Percentiles rank a stretch among this genome's conserved stretches.
These are phyloP conservation scores for Labrus mixtus DNA, from an alignment of 2,113 vertebrate species.

Conservation along the genomic window DNA sequence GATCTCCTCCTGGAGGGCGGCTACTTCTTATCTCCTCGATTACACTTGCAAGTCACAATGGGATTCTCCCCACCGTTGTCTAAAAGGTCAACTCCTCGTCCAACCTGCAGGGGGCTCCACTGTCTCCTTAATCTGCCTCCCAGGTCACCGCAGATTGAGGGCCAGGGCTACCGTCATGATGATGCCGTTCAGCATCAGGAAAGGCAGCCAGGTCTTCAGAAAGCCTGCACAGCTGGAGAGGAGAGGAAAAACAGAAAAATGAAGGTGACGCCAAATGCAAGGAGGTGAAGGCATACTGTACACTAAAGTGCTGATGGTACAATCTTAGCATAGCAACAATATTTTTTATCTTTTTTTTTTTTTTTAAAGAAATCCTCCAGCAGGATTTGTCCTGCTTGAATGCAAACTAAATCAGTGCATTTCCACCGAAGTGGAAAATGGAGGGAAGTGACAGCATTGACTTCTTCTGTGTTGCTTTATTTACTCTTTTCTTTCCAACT, in stretches of 20 bases:
- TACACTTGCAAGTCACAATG: background rate
- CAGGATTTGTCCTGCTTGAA: no score
- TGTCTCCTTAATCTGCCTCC: background rate
- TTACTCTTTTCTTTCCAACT: background rate
- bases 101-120: constrained; percentile 35
- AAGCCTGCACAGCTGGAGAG: constrained; percentile 88
- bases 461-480: background rate
- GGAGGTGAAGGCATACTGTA: background rate
- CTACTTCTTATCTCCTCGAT: constrained; percentile 20
- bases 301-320: no score
- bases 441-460: background rate
- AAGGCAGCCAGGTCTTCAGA: constrained; percentile 98
- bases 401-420: no score
- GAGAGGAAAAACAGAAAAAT: background rate
- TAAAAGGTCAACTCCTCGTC: constrained; percentile 37
- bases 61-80: constrained; percentile 18
- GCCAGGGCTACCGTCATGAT: constrained; percentile 87
- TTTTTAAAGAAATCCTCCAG: no score
- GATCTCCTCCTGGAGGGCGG: constrained; percentile 19
- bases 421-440: background rate
- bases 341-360: no score
- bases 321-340: no score
- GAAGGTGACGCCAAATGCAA: background rate
- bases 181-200: constrained; percentile 87
- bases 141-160: constrained; percentile 90